Evolutionary conservation across 2,113 vertebrate genomes (phyloP).

Genomic region (Microcebus jonahi): DNA sequence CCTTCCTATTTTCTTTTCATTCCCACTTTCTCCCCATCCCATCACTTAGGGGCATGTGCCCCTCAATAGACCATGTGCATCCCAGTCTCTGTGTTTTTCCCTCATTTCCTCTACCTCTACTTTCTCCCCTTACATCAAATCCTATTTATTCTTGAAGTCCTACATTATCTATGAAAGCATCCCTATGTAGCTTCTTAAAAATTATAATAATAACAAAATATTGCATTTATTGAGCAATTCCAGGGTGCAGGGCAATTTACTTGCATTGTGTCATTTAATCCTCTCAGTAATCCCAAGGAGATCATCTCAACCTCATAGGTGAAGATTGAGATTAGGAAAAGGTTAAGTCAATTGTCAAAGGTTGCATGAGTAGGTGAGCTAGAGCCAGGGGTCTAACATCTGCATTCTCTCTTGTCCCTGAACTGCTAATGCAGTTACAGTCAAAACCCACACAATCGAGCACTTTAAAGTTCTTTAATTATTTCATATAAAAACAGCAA

Average conservation of each 20-base stretch:
- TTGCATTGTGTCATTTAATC: background rate
- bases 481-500: background rate
- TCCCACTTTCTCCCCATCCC: background rate
- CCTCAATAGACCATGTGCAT: no score
- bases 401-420: background rate
- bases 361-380: background rate
- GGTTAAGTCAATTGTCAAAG: background rate
- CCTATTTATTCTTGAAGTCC: background rate
- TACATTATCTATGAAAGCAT: background rate
- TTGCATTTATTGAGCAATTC: background rate
- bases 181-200: background rate
- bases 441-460: background rate
- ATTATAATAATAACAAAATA: background rate
- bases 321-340: conserved; percentile 3
- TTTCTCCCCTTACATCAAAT: background rate
- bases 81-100: background rate
- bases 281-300: background rate
- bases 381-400: background rate
- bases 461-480: background rate
- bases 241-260: background rate
- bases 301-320: background rate
- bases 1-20: background rate
- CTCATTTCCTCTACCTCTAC: background rate
- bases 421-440: background rate
- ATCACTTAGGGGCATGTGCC: background rate